phyloP scores from a whole-genome alignment of 2,113 vertebrate genomes.

The Cettia cetti region DNA sequence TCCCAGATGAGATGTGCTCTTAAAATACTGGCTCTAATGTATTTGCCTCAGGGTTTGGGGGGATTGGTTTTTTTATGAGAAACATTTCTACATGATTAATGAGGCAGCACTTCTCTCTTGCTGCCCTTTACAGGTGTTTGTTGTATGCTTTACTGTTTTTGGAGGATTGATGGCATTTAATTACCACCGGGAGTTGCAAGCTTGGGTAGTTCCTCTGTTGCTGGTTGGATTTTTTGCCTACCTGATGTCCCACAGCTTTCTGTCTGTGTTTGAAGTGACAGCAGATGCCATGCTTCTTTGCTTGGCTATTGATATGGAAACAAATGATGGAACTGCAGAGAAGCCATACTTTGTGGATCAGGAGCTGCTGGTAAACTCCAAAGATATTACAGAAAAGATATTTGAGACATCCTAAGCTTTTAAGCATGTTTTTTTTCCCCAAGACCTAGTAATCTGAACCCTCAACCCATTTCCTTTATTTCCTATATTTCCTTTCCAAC shows the following conservation, averaged over 20 bases:
- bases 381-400: background rate
- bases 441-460: background rate
- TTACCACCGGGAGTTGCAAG: constrained; percentile 72
- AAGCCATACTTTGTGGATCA: constrained; percentile 78
- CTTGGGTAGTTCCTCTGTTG: constrained; percentile 77
- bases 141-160: constrained; percentile 77
- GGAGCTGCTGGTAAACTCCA: constrained; percentile 74
- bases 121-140: constrained; percentile 68
- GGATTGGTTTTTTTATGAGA: rapidly evolving
- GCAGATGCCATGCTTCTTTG: constrained; percentile 75
- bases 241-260: constrained; percentile 74
- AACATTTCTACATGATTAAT: background rate
- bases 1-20: background rate
- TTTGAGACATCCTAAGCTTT: background rate
- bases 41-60: background rate
- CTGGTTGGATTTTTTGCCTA: constrained; percentile 75
- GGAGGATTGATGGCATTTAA: constrained; percentile 82
- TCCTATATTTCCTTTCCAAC: background rate
- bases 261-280: constrained; percentile 77
- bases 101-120: background rate
- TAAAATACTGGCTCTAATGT: background rate
- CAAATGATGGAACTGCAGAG: constrained; percentile 76
- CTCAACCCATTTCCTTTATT: background rate
- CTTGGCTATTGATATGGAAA: constrained; percentile 76
- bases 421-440: background rate